phyloP scores from a whole-genome alignment of 2,113 vertebrate genomes.

The Tachysurus vachellii region DNA sequence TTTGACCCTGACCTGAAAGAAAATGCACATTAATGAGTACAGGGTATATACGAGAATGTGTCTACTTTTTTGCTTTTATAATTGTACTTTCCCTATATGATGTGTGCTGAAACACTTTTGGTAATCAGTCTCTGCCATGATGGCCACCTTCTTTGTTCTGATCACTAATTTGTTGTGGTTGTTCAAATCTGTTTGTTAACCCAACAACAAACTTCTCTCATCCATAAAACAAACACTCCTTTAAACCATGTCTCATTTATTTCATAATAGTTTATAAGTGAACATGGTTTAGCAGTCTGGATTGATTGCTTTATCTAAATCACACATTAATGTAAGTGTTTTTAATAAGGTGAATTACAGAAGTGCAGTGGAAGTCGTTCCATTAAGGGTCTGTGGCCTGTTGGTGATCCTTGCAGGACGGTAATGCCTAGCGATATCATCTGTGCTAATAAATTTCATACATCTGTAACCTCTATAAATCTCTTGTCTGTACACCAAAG shows the following conservation, averaged over 20 bases:
- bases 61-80: background rate
- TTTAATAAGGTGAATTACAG: background rate
- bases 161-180: conserved; percentile 56
- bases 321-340: background rate
- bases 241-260: background rate
- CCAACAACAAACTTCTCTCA: conserved; percentile 38
- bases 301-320: background rate
- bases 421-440: background rate
- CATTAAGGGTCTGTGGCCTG: background rate
- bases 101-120: conserved; percentile 25
- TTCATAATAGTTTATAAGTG: background rate
- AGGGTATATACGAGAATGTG: background rate
- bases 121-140: conserved; percentile 4
- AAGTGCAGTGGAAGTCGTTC: background rate
- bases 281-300: background rate
- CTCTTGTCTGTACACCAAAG: background rate
- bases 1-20: background rate
- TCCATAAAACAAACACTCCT: background rate
- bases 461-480: background rate
- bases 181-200: conserved; percentile 63
- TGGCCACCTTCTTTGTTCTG: conserved; percentile 49
- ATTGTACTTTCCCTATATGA: background rate
- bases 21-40: background rate
- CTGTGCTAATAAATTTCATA: background rate
- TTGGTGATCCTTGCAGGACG: background rate